Base-by-base conservation (phyloP, 2,797 vertebrate genomes). In the Cyprinodon diabolis region DNA sequence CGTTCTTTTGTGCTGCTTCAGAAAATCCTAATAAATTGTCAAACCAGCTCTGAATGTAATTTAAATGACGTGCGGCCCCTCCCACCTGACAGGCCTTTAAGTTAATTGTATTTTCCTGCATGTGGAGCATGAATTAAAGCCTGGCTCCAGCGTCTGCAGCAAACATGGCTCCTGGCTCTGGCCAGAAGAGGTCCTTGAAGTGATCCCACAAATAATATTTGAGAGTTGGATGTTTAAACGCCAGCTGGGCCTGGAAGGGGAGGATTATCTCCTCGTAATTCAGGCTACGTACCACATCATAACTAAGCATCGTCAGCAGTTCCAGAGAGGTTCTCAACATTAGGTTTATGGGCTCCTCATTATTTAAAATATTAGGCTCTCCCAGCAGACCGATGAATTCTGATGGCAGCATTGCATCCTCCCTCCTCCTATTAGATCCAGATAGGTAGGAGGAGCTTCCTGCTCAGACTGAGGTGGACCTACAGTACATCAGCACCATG, bases 361-460 rank as follows among this genome's bases (percentile, higher is more conserved):
- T 92, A 92, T 92, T 92, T 93, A 93, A 93, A 84, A 87, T 88
- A 91, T 88, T 92, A 89, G 77, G 80, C 84, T 85, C 86, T 94
- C 92, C 92, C 89, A 71, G 70, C 74, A 88, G 91, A 69, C 89
- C 82, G 87, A 92, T 93, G 87, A 93, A 91, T 75, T 81, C 75
- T 87, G 85, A 92, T 86, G 84, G 82, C 72, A 74, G 84, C 43
- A 84, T 87, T 89, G 89, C 84, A 56, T 45, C 76, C 77, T 86
- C 71, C 82, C 74, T 91, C 82, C 86, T 75, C 83, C 86, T 77
- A 88, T 86, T 88, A 80, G 78, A 87, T 82, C 82, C 74, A 80
- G 84, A 86, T 71, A 69, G 62, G 30, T 76, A 69, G 77, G 25
- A 30, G 25, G 25, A 30, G 25, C 25, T 30, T 30, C 25, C 25